Evolutionary conservation across 2,113 vertebrate species (phyloP).

Genomic region (Columba livia): DNA sequence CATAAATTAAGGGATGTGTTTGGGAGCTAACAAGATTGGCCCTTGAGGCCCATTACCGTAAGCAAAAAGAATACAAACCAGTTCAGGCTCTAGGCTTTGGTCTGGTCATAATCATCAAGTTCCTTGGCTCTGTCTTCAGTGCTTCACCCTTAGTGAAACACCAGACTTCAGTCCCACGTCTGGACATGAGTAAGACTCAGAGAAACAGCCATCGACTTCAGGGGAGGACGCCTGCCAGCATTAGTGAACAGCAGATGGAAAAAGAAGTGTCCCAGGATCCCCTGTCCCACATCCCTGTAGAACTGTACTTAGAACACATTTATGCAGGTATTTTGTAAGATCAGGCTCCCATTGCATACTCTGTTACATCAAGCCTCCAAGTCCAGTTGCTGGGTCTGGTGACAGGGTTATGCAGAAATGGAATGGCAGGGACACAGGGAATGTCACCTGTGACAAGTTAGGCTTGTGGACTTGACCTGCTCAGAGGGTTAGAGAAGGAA

Average conservation of each 20-base stretch:
- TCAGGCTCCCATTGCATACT: neutral
- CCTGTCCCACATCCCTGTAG: neutral
- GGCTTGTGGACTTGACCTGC: neutral
- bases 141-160: neutral
- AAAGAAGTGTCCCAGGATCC: neutral
- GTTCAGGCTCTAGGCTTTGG: neutral
- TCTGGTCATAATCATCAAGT: neutral
- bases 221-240: neutral
- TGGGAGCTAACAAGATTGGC: neutral
- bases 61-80: neutral
- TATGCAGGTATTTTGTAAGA: neutral
- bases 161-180: neutral
- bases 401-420: neutral
- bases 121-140: neutral
- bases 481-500: neutral
- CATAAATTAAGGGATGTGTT: neutral
- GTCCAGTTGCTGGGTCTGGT: neutral
- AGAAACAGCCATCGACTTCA: neutral
- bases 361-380: fast-evolving
- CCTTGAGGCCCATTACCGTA: fast-evolving
- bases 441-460: neutral
- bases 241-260: neutral
- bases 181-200: neutral
- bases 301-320: neutral
- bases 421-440: neutral